Percentiles rank a stretch among this genome's conserved stretches.
These are phyloP conservation scores for Bombycilla garrulus DNA, from an alignment of 2,113 vertebrate species.

Conservation along the genomic window DNA sequence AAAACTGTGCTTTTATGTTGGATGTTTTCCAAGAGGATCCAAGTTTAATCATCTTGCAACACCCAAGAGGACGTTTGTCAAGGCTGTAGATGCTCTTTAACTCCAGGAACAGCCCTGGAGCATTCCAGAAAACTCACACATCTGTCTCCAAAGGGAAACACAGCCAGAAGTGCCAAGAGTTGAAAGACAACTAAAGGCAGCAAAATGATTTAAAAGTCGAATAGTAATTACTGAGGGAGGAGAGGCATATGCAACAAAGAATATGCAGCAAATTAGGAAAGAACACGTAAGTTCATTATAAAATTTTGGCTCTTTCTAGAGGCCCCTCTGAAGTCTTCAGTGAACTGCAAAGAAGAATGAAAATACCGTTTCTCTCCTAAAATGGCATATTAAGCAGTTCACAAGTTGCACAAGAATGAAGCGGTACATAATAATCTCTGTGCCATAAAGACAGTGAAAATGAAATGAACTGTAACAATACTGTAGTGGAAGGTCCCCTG, in stretches of 20 bases:
- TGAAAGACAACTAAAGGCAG: background rate
- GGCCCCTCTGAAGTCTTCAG: background rate
- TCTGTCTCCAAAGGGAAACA: background rate
- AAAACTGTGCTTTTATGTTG: background rate
- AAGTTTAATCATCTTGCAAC: background rate
- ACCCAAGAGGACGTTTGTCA: background rate
- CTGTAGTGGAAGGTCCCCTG: background rate
- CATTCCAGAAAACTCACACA: background rate
- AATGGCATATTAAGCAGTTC: background rate
- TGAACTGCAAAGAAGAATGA: background rate
- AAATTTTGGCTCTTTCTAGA: background rate
- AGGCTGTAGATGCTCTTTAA: background rate
- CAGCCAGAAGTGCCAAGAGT: background rate
- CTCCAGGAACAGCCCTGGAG: background rate
- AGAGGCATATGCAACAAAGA: background rate
- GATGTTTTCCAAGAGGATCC: background rate
- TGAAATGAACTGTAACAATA: background rate
- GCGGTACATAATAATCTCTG: background rate
- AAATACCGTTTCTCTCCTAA: background rate
- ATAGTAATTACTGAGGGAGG: background rate
- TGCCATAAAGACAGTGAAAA: background rate
- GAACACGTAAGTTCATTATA: background rate
- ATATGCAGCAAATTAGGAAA: background rate
- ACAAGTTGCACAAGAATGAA: background rate
- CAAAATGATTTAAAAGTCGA: background rate